Evolutionary conservation across 1,140 invertebrate species (phyloP), one percentile per base, ranked within the genome.

Genomic region (Brachionus sp.): DNA sequence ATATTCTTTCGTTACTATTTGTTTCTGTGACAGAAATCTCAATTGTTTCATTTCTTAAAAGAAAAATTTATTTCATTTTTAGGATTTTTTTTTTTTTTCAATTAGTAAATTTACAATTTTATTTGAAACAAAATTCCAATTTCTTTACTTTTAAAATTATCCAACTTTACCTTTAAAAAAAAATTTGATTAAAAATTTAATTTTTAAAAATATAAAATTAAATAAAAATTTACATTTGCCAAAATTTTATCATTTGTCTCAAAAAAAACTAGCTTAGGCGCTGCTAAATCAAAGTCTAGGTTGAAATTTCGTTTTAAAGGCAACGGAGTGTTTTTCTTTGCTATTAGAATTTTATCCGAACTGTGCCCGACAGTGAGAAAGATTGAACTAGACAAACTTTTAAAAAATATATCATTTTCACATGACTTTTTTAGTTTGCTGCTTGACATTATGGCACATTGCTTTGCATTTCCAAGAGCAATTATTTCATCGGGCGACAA

Each of bases 71-170:
- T 39, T 42, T 42, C 16, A 42, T 23, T 19, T 19, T 10, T 0
- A 25, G 0, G 46, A 29, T 23, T 12, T 46, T 46, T 12, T 46
- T 23, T 46, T 35, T 13, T 16, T 33, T 33, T 16, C 42, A 78
- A 29, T 29, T 2, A 29, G 1, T 53, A 57, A 62, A 78, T 33
- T 66, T 80, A 80, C 77, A 80, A 39, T 80, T 80, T 80, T 25
- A 80, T 66, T 62, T 80, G 77, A 80, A 80, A 80, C 50, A 80
- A 62, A 42, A 66, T 35, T 57, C 37, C 35, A 62, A 80, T 66
- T 80, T 80, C 77, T 62, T 80, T 80, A 25, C 46, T 62, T 19
- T 80, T 57, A 44, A 80, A 80, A 39, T 10, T 66, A 10, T 57
- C 25, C 57, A 80, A 19, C 7, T 39, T 19, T 35, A 80, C 42